Evolutionary conservation across 2,797 vertebrate genomes (phyloP).

Genomic region (Phalanger gymnotis): DNA sequence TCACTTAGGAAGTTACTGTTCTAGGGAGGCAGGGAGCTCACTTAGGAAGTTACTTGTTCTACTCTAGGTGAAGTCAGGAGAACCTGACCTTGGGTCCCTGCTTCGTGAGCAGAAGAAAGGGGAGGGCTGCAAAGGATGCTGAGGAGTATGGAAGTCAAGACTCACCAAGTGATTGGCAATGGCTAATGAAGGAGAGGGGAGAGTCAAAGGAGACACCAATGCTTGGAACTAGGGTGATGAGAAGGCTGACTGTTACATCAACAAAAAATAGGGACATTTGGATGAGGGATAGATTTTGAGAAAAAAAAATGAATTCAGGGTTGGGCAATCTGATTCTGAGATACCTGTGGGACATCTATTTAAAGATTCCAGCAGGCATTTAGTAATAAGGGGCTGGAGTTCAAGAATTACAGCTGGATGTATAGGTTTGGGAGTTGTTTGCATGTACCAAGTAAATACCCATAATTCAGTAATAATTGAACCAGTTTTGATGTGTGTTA

Average conservation of each 20-base stretch:
- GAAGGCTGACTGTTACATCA: not conserved
- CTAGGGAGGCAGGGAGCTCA: not conserved
- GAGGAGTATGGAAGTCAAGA: not conserved
- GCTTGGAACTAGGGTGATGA: not conserved
- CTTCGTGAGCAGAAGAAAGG: not conserved
- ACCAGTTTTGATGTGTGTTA: not conserved
- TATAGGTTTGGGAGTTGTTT: not conserved
- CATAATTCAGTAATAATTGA: not conserved
- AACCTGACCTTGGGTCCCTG: not conserved
- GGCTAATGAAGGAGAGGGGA: not conserved
- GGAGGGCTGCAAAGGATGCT: not conserved
- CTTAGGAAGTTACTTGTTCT: not conserved
- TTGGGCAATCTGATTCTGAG: not conserved
- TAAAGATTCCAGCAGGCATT: not conserved
- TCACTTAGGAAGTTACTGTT: too few species aligned
- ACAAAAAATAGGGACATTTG: not conserved
- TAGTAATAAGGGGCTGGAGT: not conserved
- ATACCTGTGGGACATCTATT: not conserved
- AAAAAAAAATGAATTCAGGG: not conserved
- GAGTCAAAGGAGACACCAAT: not conserved
- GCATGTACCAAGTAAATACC: not conserved
- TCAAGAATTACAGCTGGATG: not conserved
- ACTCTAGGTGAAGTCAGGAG: not conserved
- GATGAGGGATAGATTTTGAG: not conserved
- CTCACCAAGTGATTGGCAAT: not conserved